Percentiles rank a stretch among this genome's conserved stretches.
Evolutionary conservation across 2,113 vertebrate genomes (phyloP).

Genomic region (Heterocephalus glaber): DNA sequence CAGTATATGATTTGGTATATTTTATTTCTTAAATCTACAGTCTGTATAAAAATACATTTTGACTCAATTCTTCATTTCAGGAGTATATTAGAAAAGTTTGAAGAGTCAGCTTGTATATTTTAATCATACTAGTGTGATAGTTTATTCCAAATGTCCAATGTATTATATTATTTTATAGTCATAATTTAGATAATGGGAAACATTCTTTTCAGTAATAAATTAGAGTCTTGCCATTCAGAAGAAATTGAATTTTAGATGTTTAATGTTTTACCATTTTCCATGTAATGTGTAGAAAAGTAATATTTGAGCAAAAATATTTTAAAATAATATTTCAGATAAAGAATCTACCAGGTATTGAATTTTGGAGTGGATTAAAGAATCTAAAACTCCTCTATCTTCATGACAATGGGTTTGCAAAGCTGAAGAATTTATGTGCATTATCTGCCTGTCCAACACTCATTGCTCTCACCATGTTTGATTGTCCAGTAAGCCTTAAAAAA

Average conservation of each 20-base stretch:
- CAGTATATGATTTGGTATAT: not conserved
- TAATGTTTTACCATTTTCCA: constrained; percentile 12
- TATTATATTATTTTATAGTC: not conserved
- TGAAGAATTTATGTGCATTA: constrained; percentile 78
- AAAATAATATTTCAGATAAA: constrained; percentile 81
- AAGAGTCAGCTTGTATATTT: not conserved
- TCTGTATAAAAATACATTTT: not conserved
- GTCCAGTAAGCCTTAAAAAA: constrained; percentile 84
- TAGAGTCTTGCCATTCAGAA: not conserved
- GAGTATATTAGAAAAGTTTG: not conserved
- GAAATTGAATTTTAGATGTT: constrained; percentile 18
- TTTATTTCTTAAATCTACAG: not conserved
- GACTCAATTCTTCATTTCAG: not conserved
- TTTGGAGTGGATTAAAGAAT: constrained; percentile 82
- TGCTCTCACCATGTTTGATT: constrained; percentile 83
- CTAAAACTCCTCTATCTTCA: constrained; percentile 84
- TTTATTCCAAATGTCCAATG: not conserved
- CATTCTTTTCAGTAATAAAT: not conserved
- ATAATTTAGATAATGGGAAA: not conserved
- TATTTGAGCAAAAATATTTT: constrained; percentile 39
- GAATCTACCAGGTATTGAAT: constrained; percentile 78
- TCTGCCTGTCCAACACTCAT: constrained; percentile 80
- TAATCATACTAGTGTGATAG: not conserved
- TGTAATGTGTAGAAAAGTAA: not conserved
- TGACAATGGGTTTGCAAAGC: constrained; percentile 82